Base-by-base conservation (phyloP, 2,113 vertebrate genomes). In the Nycticorax nycticorax region DNA sequence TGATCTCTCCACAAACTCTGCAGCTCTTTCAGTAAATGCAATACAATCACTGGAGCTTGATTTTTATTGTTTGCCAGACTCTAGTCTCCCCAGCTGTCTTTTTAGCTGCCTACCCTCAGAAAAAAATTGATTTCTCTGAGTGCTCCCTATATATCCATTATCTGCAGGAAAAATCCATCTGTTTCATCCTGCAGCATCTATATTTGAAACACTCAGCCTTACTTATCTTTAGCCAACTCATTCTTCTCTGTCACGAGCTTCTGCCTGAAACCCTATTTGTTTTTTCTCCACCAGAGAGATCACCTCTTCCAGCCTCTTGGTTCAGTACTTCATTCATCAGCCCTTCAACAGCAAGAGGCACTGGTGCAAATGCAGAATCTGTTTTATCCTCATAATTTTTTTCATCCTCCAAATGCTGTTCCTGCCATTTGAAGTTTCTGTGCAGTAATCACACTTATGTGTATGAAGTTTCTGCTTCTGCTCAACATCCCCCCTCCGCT, bases 121-220 rank as follows among this genome's bases (percentile, higher is more conserved):
- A 79, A 88, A 92, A 78, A 89, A 66, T 20, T 1, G 10, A 57
- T 60, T 89, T 59, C 60, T 91, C 43, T 35, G 43, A 89, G 60
- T 95, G 57, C 43, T 95, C 64, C 57, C 39, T 89, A 33, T 85
- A 75, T 87, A 88, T 82, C 73, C 87, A 82, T 94, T 96, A 79
- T 89, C 73, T 85, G 48, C 47, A 84, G 76, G 59, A 50, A 89
- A 96, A 93, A 78, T 87, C 83, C 91, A 89, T 96, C 94, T 94
- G 91, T 82, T 92, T 96, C 87, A 72, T 91, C 62, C 62, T 79
- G 71, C 67, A 56, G 50, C 89, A 93, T 94, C 94, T 95, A 63
- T 94, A 92, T 96, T 95, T 92, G 96, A 95, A 95, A 94, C 87
- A 78, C 86, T 86, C 89, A 82, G 56, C 87, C 62, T 85, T 72